Conservation (phyloP, 2,113 vertebrate species). For the Syrrhaptes paradoxus region DNA sequence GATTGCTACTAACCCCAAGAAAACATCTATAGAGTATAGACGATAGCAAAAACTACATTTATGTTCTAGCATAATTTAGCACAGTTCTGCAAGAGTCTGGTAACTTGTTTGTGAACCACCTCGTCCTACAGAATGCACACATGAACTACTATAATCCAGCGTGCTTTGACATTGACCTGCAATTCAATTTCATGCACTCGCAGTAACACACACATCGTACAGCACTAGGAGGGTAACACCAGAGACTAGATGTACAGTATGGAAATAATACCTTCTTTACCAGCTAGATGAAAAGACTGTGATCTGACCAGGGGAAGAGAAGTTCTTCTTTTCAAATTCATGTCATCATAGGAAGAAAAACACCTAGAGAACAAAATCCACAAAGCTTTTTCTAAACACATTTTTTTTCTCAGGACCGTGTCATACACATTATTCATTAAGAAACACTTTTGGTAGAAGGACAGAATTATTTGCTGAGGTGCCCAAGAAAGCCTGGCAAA, state of each 20-base stretch:
- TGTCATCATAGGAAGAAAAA: constrained; percentile 97
- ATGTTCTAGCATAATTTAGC: neutral
- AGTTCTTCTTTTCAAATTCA: constrained; percentile 93
- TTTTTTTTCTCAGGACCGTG: neutral
- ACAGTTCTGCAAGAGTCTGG: neutral
- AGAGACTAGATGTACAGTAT: neutral
- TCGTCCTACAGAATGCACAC: neutral
- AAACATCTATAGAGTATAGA: neutral
- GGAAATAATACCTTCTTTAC: constrained; percentile 86
- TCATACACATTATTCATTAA: neutral
- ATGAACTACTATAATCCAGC: neutral
- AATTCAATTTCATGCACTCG: neutral
- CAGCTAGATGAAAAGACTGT: constrained; percentile 92
- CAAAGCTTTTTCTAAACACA: neutral
- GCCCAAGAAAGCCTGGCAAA: neutral
- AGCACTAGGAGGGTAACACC: neutral
- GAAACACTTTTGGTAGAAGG: neutral
- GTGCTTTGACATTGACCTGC: neutral
- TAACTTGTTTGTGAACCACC: neutral
- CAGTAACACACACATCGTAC: neutral
- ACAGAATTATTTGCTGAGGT: neutral
- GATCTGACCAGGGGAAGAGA: constrained; percentile 93
- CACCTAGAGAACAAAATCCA: constrained; percentile 76
- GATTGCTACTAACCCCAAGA: neutral
- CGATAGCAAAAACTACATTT: neutral